phyloP scores from a whole-genome alignment of 53 echinoderm and acorn worm genomes.

The Glandiceps talaboti region DNA sequence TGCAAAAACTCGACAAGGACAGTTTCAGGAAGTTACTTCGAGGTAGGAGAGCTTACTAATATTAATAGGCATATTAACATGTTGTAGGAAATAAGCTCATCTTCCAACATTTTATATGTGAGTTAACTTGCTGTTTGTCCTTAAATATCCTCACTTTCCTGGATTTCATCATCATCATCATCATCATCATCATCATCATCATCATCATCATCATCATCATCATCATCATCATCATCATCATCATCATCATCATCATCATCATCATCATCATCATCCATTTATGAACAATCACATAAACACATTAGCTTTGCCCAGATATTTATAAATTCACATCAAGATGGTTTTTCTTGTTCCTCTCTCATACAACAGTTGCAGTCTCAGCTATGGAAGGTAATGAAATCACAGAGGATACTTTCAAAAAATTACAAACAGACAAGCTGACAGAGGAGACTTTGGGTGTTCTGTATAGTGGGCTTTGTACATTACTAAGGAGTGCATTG shows the following conservation, averaged over 20 bases:
- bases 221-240: constrained; percentile 14
- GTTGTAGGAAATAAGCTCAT: no score
- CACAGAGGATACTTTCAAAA: constrained; percentile 41
- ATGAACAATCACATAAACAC: no score
- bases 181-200: constrained; percentile 1
- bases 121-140: no score
- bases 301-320: no score
- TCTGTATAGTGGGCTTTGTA: constrained; percentile 54
- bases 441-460: constrained; percentile 36
- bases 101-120: no score
- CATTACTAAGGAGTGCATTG: constrained; percentile 45
- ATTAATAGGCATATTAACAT: no score
- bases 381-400: constrained; percentile 50
- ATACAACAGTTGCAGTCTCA: constrained; percentile 49
- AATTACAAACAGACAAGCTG: constrained; percentile 27
- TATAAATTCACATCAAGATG: no score
- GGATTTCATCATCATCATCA: no score
- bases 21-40: constrained; percentile 79
- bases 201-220: constrained; percentile 2
- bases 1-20: constrained; percentile 72
- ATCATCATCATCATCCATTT: no score
- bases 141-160: no score
- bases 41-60: constrained; percentile 31
- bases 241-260: constrained; percentile 9
- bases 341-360: background rate